A percentile compares a stretch with the other conserved stretches of the same genome.
Evolutionary conservation across 2,888 invertebrate species (phyloP).

Genomic region (Drosophila setosimentum): DNA sequence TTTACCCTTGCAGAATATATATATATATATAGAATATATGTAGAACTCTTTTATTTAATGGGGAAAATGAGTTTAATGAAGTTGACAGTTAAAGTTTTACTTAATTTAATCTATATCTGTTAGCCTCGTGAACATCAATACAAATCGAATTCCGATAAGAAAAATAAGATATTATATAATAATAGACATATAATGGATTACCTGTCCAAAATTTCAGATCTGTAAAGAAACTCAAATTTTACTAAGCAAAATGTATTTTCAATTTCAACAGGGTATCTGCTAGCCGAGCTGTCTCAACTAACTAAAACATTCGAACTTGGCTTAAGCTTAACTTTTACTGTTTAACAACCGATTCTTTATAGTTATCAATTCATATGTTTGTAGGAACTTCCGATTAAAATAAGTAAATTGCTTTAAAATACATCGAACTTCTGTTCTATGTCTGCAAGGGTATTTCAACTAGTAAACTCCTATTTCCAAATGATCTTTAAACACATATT

Average conservation of each 20-base stretch:
- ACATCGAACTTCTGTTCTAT: too few species aligned
- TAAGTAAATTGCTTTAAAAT: too few species aligned
- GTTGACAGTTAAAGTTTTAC: too few species aligned
- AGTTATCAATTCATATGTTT: too few species aligned
- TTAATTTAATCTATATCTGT: too few species aligned
- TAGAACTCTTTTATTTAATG: too few species aligned
- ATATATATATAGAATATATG: neutral
- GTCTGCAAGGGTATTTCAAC: neutral
- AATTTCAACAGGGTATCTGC: neutral
- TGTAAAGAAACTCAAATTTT: neutral
- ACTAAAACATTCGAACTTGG: neutral
- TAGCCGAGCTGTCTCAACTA: neutral
- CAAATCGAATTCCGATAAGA: too few species aligned
- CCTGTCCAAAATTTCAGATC: neutral
- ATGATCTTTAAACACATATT: neutral
- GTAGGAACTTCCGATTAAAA: too few species aligned
- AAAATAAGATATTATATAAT: too few species aligned
- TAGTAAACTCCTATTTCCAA: neutral
- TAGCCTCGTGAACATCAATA: too few species aligned
- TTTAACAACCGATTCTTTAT: neutral
- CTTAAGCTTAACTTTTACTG: neutral
- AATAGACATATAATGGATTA: neutral
- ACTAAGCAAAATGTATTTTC: neutral
- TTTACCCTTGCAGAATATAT: neutral
- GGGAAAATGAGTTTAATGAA: rapidly evolving